These are phyloP conservation scores for Brachyhypopomus gauderio DNA, from an alignment of 2,113 vertebrate genomes.

Conservation along the genomic window DNA sequence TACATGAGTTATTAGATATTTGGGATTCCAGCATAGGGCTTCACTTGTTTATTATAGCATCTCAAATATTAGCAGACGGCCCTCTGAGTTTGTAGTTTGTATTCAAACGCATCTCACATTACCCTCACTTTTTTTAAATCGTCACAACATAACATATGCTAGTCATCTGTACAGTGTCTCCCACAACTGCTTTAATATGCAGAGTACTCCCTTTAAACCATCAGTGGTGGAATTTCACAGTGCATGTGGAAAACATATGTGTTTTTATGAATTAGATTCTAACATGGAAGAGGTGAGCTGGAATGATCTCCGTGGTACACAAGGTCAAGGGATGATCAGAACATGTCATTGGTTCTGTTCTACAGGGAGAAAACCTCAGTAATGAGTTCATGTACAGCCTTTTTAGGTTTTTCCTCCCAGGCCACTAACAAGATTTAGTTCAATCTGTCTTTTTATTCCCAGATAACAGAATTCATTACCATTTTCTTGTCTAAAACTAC, in stretches of 20 bases:
- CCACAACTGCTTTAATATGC: neutral
- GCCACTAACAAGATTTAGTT: conserved; percentile 30
- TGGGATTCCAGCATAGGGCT: conserved; percentile 15
- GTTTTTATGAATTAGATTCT: conserved; percentile 13
- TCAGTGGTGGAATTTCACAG: neutral
- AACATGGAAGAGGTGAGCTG: neutral
- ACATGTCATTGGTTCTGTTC: conserved; percentile 24
- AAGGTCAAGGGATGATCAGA: conserved; percentile 45
- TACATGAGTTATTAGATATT: conserved; percentile 39
- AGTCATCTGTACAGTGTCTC: too few species aligned
- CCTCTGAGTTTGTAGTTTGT: neutral
- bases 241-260: neutral
- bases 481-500: conserved; percentile 5
- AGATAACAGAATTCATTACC: conserved; percentile 6
- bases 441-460: conserved; percentile 22
- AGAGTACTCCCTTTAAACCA: neutral
- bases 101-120: neutral
- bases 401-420: conserved; percentile 16
- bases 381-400: conserved; percentile 42
- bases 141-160: neutral
- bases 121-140: neutral
- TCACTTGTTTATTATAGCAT: conserved; percentile 23
- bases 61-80: conserved; percentile 10
- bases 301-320: conserved; percentile 12
- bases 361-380: conserved; percentile 37